phyloP scores from a whole-genome alignment of 2,113 vertebrate genomes.

The Maccullochella peelii region DNA sequence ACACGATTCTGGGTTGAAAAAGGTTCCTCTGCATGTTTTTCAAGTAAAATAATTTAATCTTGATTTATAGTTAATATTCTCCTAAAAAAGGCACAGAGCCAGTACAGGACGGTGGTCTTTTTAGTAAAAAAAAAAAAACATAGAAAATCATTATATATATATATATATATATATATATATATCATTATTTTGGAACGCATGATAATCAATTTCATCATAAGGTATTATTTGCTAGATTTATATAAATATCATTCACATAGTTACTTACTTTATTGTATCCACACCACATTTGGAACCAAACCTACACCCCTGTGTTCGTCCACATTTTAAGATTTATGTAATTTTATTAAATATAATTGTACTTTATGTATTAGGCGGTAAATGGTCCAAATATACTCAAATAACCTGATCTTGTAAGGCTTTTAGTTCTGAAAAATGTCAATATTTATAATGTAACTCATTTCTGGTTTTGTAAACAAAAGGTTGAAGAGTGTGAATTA shows the following conservation, averaged over 20 bases:
- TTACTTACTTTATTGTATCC: not conserved
- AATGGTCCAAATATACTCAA: not conserved
- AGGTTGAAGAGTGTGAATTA: not conserved
- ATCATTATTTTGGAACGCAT: not conserved
- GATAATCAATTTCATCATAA: not conserved
- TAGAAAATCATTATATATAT: no score
- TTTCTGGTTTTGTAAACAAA: conserved; percentile 39
- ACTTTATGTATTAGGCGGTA: not conserved
- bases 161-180: no score
- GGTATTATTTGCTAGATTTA: not conserved
- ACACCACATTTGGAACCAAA: not conserved
- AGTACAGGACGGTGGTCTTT: not conserved
- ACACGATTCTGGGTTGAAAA: not conserved
- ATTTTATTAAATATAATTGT: not conserved
- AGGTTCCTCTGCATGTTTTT: not conserved
- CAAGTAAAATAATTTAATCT: not conserved
- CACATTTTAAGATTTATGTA: not conserved
- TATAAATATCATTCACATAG: not conserved
- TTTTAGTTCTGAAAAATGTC: conserved; percentile 11
- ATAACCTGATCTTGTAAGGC: not conserved
- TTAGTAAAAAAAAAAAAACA: no score
- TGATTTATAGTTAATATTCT: not conserved
- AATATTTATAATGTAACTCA: not conserved
- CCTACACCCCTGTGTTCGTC: not conserved
- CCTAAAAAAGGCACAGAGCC: not conserved